Base-by-base conservation (phyloP, 2,113 vertebrate genomes). In the Centrocercus urophasianus region DNA sequence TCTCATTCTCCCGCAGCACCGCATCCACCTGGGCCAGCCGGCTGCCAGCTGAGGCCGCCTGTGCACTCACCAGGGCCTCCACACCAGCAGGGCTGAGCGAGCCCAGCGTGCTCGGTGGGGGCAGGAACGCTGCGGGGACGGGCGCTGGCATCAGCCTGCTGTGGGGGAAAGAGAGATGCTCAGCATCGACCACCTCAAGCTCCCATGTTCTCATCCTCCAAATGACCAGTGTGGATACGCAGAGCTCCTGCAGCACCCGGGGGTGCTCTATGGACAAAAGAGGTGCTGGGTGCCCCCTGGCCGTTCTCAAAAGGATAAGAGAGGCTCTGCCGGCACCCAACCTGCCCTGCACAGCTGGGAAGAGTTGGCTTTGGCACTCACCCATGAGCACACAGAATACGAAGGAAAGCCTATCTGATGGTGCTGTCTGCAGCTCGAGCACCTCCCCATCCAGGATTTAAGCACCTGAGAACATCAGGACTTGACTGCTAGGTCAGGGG, bases 1-100 rank as follows among this genome's bases (percentile, higher is more conserved):
- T 95, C 96, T 98, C 98, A 0, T 99, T 99, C 90, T 99, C 99
- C 85, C 97, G 96, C 92, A 99, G 96, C 76, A 99, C 84, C 0
- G 93, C 52, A 7, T 99, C 98, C 9, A 97, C 96, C 93, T 98
- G 98, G 78, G 97, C 98, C 97, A 98, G 97, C 71, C 97, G 97
- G 94, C 83, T 95, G 75, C 96, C 74, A 16, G 97, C 96, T 0
- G 96, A 96, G 73, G 97, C 83, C 0, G 91, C 95, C 76, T 97
- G 98, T 36, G 85, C 93, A 4, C 96, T 72, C 18, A 97, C 86
- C 77, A 98, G 95, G 5, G 96, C 97, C 65, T 98, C 98, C 93
- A 98, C 74, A 6, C 98, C 96, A 10, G 98, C 91, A 61, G 98
- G 93, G 47, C 97, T 97, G 95, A 98, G 94, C 2, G 96, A 86